phyloP scores from a whole-genome alignment of 2,888 invertebrate genomes.

The Chydorus sphaericus region DNA sequence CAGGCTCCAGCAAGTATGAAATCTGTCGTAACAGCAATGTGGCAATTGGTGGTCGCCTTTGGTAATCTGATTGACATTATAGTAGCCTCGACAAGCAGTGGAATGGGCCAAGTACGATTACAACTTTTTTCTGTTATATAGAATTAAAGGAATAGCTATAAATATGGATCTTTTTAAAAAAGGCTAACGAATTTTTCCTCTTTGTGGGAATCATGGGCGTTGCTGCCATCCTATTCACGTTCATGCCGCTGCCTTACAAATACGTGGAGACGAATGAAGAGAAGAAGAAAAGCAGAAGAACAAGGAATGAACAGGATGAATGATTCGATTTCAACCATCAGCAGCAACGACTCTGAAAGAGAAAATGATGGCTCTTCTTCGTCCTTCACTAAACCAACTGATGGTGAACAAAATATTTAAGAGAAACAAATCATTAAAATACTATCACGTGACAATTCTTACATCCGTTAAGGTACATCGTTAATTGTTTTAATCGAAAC shows the following conservation, averaged over 20 bases:
- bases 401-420: too few species aligned
- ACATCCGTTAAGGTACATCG: too few species aligned
- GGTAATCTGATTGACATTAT: slow-evolving; percentile 87
- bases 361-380: too few species aligned
- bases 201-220: slow-evolving; percentile 72
- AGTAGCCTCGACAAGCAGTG: slow-evolving; percentile 62
- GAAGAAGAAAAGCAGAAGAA: too few species aligned
- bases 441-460: too few species aligned
- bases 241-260: slow-evolving; percentile 64
- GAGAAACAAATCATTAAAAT: too few species aligned
- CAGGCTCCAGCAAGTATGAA: slow-evolving; percentile 85
- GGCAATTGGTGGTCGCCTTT: slow-evolving; percentile 81
- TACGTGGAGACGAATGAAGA: slow-evolving; percentile 36
- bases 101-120: slow-evolving; percentile 51
- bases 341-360: too few species aligned
- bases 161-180: slow-evolving; percentile 25
- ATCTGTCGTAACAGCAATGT: slow-evolving; percentile 78
- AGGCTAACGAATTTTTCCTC: slow-evolving; percentile 74
- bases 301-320: too few species aligned
- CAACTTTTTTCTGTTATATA: too few species aligned
- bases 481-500: too few species aligned
- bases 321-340: too few species aligned
- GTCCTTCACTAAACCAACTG: too few species aligned
- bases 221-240: slow-evolving; percentile 65
- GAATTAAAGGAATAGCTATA: background rate